Evolutionary conservation across 2,888 invertebrate genomes (phyloP), one percentile per base, ranked within the genome.

Genomic region (Halocaridina rubra): DNA sequence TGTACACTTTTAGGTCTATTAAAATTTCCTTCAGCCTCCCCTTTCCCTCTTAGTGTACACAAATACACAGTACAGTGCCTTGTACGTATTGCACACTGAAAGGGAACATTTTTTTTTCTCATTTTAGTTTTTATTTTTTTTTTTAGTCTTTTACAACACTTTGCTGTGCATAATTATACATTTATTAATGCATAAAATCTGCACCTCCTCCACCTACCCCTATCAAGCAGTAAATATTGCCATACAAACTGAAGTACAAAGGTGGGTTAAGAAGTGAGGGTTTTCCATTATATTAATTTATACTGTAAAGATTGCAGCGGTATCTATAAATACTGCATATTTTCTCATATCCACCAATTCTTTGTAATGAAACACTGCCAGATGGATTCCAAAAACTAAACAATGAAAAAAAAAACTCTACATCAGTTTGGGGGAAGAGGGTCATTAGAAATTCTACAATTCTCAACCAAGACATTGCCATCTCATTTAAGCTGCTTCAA

Each of bases 171-270:
- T n/a, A n/a, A n/a, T n/a, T n/a, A n/a, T 46, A 67, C 67, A 39
- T 81, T 53, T 29, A 72, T 24, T 57, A n/a, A 74, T 22, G 46
- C 19, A 22, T 27, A 39, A 24, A 72, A 76, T 32, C 69, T 80
- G 59, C 71, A 33, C 78, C 78, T 71, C 77, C 77, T 67, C 69
- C 61, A 71, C 29, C 59, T 77, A 82, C 78, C 82, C 82, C 77
- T 53, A 78, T 61, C 82, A 82, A 71, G 78, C 72, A n/a, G 71
- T 72, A 82, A 77, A 57, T 72, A 82, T 78, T 61, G 77, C 46
- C 71, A 77, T 77, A 77, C 78, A 82, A 77, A 74, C 72, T 77
- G 69, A 69, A 82, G 46, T 76, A 33, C 71, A 39, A 69, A 76
- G 81, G 64, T 61, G 64, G 61, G 30, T 59, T 27, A 27, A 32